Percentiles rank a stretch among this genome's conserved stretches.
Conservation (phyloP, 92 coral and sea anemone species). For the Blastomussa wellsi region DNA sequence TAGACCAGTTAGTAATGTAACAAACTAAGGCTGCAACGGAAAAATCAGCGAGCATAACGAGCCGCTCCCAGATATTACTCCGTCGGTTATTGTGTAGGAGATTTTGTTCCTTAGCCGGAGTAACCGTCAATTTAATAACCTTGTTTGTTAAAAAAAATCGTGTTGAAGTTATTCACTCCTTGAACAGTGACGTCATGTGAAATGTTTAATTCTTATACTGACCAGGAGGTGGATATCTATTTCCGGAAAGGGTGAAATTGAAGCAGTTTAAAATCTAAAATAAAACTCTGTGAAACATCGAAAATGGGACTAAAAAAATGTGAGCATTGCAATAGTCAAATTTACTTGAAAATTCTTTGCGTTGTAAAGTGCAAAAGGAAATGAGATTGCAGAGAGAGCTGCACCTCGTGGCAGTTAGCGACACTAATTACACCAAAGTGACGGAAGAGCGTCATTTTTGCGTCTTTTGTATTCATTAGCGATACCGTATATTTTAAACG, state of each 20-base stretch:
- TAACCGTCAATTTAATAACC: not conserved
- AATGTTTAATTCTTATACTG: not conserved
- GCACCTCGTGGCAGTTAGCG: not conserved
- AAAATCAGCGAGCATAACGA: constrained; percentile 12
- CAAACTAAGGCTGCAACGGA: not conserved
- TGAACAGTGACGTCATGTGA: not conserved
- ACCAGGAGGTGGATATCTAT: not conserved
- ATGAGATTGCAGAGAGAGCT: not conserved
- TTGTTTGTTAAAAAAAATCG: not conserved
- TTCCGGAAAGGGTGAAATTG: not conserved
- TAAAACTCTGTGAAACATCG: no score
- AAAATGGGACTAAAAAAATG: not conserved
- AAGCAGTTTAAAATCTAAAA: not conserved
- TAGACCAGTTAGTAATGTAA: constrained; percentile 1
- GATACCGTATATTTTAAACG: not conserved
- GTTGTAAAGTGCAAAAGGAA: not conserved
- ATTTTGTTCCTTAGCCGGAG: not conserved
- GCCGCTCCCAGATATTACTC: not conserved
- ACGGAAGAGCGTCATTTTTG: not conserved
- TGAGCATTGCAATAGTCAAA: not conserved
- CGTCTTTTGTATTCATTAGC: no score
- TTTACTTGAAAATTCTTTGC: not conserved
- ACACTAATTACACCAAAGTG: not conserved
- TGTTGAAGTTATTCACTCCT: not conserved
- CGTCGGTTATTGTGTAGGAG: not conserved